Conservation (phyloP, 2,113 vertebrate genomes). For the Emberiza fucata region DNA sequence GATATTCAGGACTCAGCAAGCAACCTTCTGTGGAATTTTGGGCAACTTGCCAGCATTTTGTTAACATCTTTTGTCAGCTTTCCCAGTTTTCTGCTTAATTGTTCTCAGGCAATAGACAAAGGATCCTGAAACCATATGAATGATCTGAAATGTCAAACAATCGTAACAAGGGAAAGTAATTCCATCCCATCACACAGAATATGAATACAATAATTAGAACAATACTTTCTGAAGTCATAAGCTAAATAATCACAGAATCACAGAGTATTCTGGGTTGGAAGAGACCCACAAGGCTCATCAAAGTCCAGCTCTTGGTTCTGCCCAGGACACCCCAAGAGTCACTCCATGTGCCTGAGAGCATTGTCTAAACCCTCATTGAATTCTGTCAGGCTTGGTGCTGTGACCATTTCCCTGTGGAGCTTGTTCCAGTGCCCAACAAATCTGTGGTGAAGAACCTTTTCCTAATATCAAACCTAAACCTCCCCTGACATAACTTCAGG, state of each 20-base stretch:
- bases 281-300: background rate
- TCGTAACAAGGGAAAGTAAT: background rate
- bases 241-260: background rate
- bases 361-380: background rate
- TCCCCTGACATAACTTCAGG: background rate
- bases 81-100: background rate
- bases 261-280: background rate
- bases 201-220: background rate
- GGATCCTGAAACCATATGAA: background rate
- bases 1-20: background rate
- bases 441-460: background rate
- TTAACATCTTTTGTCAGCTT: background rate
- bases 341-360: background rate
- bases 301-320: background rate
- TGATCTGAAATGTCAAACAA: background rate
- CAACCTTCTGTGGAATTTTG: background rate
- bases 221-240: background rate
- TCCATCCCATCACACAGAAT: background rate
- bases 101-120: background rate
- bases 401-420: background rate
- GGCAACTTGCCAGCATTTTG: background rate
- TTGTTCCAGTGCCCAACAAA: background rate
- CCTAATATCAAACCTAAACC: background rate
- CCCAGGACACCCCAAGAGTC: too few relatives aligned
- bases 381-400: background rate